phyloP scores from a whole-genome alignment of 2,113 vertebrate species.

The Motacilla alba region DNA sequence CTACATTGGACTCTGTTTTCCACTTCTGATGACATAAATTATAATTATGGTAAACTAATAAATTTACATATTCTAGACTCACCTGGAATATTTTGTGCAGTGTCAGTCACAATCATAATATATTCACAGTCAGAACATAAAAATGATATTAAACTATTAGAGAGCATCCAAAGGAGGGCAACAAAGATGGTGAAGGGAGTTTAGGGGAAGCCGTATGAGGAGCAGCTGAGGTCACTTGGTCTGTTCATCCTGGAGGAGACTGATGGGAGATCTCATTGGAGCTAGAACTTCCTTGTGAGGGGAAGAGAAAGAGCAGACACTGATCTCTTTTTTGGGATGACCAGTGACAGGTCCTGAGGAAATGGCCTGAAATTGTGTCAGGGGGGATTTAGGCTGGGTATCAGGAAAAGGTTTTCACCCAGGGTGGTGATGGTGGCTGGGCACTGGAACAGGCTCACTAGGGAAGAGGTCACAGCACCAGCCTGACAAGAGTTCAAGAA shows the following conservation, averaged over 20 bases:
- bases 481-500: not conserved
- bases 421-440: not conserved
- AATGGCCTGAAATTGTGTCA: not conserved
- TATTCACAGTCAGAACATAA: not conserved
- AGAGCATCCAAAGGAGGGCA: not conserved
- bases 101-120: not conserved
- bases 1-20: not conserved
- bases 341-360: not conserved
- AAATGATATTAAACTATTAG: not conserved
- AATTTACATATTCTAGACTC: not conserved
- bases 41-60: not conserved
- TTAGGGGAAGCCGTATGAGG: rapidly evolving
- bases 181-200: not conserved
- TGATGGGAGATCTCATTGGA: rapidly evolving
- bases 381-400: not conserved
- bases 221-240: not conserved
- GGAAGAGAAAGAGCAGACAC: not conserved
- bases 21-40: not conserved
- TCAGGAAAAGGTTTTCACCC: not conserved
- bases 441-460: not conserved
- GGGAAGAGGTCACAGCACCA: not conserved
- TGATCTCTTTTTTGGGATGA: not conserved
- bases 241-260: not conserved
- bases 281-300: rapidly evolving
- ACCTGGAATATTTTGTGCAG: not conserved